Evolutionary conservation across 2,113 vertebrate species (phyloP).

Genomic region (Oncorhynchus kisutch): DNA sequence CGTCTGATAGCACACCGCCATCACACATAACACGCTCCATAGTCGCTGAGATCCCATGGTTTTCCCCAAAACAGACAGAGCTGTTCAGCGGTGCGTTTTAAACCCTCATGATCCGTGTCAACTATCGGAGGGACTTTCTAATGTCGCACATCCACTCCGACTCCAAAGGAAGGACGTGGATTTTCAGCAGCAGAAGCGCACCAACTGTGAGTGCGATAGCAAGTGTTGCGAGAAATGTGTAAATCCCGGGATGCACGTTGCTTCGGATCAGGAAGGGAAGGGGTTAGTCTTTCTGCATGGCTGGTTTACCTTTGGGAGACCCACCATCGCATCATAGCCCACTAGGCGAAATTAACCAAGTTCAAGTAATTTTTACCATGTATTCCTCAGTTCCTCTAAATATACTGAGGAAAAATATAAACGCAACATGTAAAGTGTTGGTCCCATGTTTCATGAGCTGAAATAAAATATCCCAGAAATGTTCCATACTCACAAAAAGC

Average conservation of each 20-base stretch:
- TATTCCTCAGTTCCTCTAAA: neutral
- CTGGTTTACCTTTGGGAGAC: neutral
- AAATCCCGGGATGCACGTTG: conserved; percentile 20
- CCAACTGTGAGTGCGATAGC: neutral
- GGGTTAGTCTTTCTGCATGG: neutral
- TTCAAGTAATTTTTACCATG: neutral
- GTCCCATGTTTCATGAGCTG: too few relatives aligned
- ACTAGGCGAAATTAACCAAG: neutral
- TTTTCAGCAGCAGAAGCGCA: neutral
- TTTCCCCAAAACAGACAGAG: conserved; percentile 41
- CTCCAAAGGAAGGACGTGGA: neutral
- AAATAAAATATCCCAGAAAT: too few relatives aligned
- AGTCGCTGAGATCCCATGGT: conserved; percentile 69
- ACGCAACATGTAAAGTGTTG: too few relatives aligned
- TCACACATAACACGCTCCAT: conserved; percentile 63
- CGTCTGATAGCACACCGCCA: conserved; percentile 67
- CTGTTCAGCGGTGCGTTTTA: conserved; percentile 25
- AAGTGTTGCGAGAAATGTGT: neutral
- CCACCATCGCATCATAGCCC: neutral
- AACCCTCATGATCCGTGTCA: conserved; percentile 51
- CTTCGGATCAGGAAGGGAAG: conserved; percentile 15
- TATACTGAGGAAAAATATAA: too few relatives aligned
- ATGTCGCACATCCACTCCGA: conserved; percentile 2
- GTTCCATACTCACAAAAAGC: too few relatives aligned
- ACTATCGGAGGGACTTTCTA: conserved; percentile 2